phyloP scores from a whole-genome alignment of 2,113 vertebrate species.

The Malurus melanocephalus region DNA sequence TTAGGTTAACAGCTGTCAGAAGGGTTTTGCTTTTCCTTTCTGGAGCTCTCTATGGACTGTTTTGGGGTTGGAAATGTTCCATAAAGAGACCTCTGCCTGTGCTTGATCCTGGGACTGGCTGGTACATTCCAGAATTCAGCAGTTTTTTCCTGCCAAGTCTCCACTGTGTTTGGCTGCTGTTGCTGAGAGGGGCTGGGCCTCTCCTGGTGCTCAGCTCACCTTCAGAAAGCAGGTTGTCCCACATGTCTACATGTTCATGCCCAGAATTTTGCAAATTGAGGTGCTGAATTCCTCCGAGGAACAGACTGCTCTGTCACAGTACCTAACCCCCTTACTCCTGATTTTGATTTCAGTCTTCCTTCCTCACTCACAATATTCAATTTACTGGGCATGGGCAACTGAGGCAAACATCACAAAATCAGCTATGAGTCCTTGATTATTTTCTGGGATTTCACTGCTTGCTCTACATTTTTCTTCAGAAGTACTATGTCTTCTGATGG shows the following conservation, averaged over 20 bases:
- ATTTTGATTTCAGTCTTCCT: neutral
- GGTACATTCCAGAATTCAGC: neutral
- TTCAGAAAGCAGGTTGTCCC: neutral
- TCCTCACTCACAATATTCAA: neutral
- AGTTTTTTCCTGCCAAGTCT: neutral
- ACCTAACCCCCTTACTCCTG: neutral
- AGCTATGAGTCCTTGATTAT: neutral
- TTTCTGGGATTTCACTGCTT: neutral
- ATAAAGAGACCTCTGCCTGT: accelerated
- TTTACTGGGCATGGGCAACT: neutral
- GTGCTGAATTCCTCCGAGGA: neutral
- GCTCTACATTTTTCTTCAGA: neutral
- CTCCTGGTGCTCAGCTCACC: neutral
- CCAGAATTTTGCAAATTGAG: neutral
- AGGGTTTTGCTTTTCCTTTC: neutral
- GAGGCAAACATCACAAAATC: neutral
- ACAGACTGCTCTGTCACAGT: neutral
- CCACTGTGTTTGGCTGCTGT: too few species aligned
- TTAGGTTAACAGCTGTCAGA: neutral
- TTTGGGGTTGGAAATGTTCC: neutral
- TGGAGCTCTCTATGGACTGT: neutral
- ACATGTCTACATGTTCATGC: accelerated
- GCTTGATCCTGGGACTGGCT: neutral
- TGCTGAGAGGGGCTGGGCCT: neutral
- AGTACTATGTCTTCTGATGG: neutral